Percentiles rank a stretch among this genome's conserved stretches.
phyloP scores from a whole-genome alignment of 2,113 vertebrate species.

The Xiphophorus maculatus region DNA sequence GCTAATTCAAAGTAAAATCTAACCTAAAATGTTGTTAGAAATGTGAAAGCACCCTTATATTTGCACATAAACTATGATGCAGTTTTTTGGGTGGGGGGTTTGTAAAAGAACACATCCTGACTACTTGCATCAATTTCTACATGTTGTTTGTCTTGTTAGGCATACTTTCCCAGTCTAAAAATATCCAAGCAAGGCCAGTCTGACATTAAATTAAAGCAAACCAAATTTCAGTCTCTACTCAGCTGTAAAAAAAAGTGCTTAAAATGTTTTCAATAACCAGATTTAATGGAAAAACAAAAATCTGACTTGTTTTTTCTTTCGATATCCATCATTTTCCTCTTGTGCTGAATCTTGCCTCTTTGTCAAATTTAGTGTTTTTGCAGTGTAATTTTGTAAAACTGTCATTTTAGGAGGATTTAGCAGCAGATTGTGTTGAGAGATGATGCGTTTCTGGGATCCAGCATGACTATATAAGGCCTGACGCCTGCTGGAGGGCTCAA shows the following conservation, averaged over 20 bases:
- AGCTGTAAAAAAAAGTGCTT: neutral
- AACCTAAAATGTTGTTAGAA: too few relatives aligned
- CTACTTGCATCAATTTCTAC: neutral
- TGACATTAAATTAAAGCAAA: constrained; percentile 6
- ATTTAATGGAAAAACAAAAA: neutral
- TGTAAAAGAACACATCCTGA: too few relatives aligned
- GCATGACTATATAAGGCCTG: neutral
- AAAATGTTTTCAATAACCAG: neutral
- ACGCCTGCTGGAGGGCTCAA: neutral
- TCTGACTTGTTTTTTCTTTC: neutral
- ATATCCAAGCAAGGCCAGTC: constrained; percentile 14
- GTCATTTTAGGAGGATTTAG: neutral
- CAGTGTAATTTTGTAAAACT: neutral
- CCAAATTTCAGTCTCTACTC: neutral
- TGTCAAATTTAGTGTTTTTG: too few relatives aligned
- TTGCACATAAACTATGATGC: neutral
- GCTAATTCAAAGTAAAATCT: too few relatives aligned
- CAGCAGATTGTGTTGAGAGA: neutral
- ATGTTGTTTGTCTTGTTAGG: neutral
- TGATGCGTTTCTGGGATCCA: neutral
- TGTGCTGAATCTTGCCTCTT: too few relatives aligned
- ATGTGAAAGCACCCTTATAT: neutral
- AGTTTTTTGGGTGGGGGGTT: neutral
- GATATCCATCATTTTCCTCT: neutral
- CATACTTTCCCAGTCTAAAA: constrained; percentile 26